Evolutionary conservation across 2,113 vertebrate genomes (phyloP), one percentile per base, ranked within the genome.

Genomic region (Caranx melampygus): DNA sequence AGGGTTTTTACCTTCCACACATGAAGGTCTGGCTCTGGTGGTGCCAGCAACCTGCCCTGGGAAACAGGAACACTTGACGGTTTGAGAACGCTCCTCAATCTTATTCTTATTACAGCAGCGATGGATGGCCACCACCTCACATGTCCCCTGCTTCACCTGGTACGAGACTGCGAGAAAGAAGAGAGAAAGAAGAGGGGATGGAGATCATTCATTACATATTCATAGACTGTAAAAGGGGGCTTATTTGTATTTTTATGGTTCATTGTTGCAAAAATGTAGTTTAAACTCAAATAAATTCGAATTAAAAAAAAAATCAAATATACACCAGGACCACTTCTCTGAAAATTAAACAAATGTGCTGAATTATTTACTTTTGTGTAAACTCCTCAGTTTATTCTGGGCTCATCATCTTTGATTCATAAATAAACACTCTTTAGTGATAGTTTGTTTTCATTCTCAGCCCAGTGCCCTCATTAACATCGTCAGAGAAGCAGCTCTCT

Each of bases 61-160:
- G 90, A 98, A 97, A 89, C 98, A 99, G 78, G 98, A 99, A 63
- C 98, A 99, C 91, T 99, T 99, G 92, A 99, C 97, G 0, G 98
- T 99, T 66, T 99, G 98, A 0, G 98, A 99, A 1, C 97, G 95
- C 75, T 99, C 98, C 84, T 99, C 98, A 26, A 99, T 98, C 64
- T 96, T 96, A 91, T 99, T 99, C 95, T 97, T 99, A 87, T 99
- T 99, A 93, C 97, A 99, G 94, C 98, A 99, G 16, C 98, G 96
- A 87, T 98, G 97, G 69, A 96, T 91, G 0, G 97, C 97, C 42
- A 99, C 97, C 6, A 99, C 98, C 75, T 99, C 97, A 11, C 98
- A 99, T 0, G 97, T 99, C 15, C 98, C 98, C 87, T 98, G 97
- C 88, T 97, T 98, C 82, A 98, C 97, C 72, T 97, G 97, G 88